Percentiles rank a stretch among this genome's conserved stretches.
Evolutionary conservation across 2,888 invertebrate species (phyloP).

Genomic region (Parnassius glacialis): DNA sequence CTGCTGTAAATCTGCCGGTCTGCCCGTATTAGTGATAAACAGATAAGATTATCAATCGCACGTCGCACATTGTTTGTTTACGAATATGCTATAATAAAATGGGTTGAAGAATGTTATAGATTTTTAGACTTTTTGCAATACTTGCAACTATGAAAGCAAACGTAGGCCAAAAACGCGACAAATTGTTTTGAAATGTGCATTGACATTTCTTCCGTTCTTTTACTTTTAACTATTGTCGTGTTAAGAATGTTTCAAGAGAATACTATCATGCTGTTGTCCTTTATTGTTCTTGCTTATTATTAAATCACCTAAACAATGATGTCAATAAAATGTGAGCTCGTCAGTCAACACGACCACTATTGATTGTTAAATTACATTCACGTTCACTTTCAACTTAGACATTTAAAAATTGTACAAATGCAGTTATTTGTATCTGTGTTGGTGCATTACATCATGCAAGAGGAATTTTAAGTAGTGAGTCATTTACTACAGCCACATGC

Average conservation of each 20-base stretch:
- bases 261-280: not conserved
- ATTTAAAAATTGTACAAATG: conserved; percentile 1
- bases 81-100: conserved; percentile 35
- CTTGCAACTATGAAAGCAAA: not conserved
- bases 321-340: not conserved
- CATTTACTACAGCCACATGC: conserved; percentile 13
- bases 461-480: conserved; percentile 27
- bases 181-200: conserved; percentile 26
- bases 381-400: conserved; percentile 4
- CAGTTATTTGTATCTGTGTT: not conserved
- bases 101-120: conserved; percentile 1
- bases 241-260: not conserved
- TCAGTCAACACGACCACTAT: not conserved
- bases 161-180: conserved; percentile 25
- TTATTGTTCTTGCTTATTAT: conserved; percentile 12
- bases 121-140: conserved; percentile 6
- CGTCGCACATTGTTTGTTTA: conserved; percentile 53
- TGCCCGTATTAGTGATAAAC: conserved; percentile 49
- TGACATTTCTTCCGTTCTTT: conserved; percentile 8
- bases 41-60: conserved; percentile 49
- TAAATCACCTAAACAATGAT: conserved; percentile 13
- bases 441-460: conserved; percentile 29
- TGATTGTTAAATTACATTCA: not conserved
- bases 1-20: conserved; percentile 29
- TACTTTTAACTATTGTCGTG: conserved; percentile 18